Percentiles rank a stretch among this genome's conserved stretches.
Conservation (phyloP, 2,797 vertebrate species). For the Crocodylus rhombifer region DNA sequence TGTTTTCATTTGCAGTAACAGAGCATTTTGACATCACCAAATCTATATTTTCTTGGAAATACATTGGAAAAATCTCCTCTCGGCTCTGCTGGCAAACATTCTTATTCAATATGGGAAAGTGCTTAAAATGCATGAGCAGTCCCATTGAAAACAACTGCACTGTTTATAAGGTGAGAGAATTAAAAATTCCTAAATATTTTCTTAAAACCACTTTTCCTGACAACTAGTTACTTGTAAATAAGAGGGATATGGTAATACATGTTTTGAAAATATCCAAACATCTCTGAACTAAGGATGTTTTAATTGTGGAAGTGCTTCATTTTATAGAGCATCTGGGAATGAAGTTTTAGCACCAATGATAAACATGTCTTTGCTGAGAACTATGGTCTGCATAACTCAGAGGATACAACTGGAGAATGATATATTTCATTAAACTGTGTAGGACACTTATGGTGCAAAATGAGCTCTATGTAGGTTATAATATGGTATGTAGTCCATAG, state of each 20-base stretch:
- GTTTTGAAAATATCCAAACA: neutral
- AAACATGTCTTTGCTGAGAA: neutral
- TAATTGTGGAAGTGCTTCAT: neutral
- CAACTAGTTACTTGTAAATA: neutral
- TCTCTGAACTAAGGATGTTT: rapidly evolving
- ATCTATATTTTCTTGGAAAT: neutral
- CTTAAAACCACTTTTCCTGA: neutral
- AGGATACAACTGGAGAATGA: neutral
- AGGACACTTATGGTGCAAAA: neutral
- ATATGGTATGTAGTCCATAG: neutral
- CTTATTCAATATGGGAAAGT: neutral
- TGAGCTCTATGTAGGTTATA: neutral
- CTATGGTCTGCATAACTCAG: neutral
- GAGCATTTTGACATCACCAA: neutral
- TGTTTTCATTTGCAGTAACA: neutral
- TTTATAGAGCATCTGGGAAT: neutral
- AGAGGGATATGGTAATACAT: neutral
- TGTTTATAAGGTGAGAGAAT: too few relatives aligned
- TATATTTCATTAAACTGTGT: neutral
- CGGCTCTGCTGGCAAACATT: neutral
- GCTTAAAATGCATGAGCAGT: neutral
- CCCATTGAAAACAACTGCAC: neutral
- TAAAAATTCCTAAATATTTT: neutral
- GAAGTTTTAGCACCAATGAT: neutral
- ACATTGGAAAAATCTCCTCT: neutral